Base-by-base conservation (phyloP, 2,888 invertebrate species). In the Electrophaes corylata region DNA sequence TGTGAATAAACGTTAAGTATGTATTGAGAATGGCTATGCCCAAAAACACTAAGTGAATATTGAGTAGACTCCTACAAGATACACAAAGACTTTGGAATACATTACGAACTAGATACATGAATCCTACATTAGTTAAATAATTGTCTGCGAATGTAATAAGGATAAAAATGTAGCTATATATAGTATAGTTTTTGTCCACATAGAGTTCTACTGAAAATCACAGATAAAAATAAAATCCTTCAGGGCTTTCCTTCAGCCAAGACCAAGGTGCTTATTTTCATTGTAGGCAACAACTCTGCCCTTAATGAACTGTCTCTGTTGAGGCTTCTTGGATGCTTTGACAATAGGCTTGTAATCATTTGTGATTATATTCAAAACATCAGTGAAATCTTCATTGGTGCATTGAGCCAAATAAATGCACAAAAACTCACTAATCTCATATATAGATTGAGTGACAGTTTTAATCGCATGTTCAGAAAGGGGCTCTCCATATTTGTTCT, bases 321-420 rank as follows among this genome's bases (percentile, higher is more conserved):
- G 72, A 23, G 70, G 65, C 62, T 85, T 81, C 41, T 70, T 68
- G 4, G 83, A 67, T 55, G 70, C 72, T 57, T 62, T 72, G 1
- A 84, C 35, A 53, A 91, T 83, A 51, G 75, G 73, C 51, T 84
- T 83, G 69, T 79, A 86, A 62, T 90, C 76, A 19, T 61, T 53
- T 1, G 72, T 74, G 6, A 88, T 73, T 33, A 69, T 61, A 69
- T 87, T 81, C 29, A 90, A 58, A 1, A 77, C 78, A 56, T 72
- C 73, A 0, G 76, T 43, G n/a, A 89, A 66, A 43, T 84, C 71
- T 0, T 72, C 73, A 20, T 86, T 76, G 10, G 78, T 71, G 73
- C 89, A 88, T 52, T 79, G 79, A 18, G 77, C 70, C 64, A 91
- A 63, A 62, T 88, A 91, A 20, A 69, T 71, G 66, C 84, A 83